Evolutionary conservation across 1,140 invertebrate species (phyloP).

Genomic region (Diachasmimorpha longicaudata): DNA sequence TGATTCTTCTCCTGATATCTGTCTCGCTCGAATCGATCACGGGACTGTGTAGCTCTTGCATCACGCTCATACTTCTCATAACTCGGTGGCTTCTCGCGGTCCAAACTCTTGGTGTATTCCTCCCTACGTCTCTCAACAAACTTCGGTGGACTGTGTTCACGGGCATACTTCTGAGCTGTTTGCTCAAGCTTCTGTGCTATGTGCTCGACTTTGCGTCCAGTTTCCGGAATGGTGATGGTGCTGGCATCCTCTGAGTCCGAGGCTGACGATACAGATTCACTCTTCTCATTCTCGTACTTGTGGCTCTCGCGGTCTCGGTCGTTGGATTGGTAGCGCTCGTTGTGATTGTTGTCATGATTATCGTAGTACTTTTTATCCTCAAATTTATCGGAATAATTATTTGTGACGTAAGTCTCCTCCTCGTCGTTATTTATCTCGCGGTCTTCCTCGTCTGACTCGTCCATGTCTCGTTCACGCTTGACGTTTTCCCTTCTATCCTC

Average conservation of each 20-base stretch:
- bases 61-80: constrained; percentile 35
- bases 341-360: constrained; percentile 26
- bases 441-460: constrained; percentile 53
- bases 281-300: constrained; percentile 55
- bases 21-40: constrained; percentile 31
- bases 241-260: constrained; percentile 58
- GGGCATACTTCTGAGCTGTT: constrained; percentile 59
- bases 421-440: constrained; percentile 40
- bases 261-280: constrained; percentile 43
- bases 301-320: constrained; percentile 25
- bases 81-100: constrained; percentile 36
- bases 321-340: constrained; percentile 12
- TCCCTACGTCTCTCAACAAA: constrained; percentile 47
- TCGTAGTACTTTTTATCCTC: constrained; percentile 51
- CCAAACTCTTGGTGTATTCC: constrained; percentile 48
- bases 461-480: constrained; percentile 31
- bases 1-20: constrained; percentile 1
- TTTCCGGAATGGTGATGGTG: constrained; percentile 56
- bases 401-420: constrained; percentile 33
- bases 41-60: constrained; percentile 7
- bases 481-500: constrained; percentile 33
- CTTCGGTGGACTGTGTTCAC: constrained; percentile 58
- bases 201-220: constrained; percentile 59
- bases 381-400: constrained; percentile 36
- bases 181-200: constrained; percentile 61